Percentiles rank a stretch among this genome's conserved stretches.
Evolutionary conservation across 37 sponge, comb jelly and placozoan genomes (phyloP).

Genomic region (Spongia lamella): DNA sequence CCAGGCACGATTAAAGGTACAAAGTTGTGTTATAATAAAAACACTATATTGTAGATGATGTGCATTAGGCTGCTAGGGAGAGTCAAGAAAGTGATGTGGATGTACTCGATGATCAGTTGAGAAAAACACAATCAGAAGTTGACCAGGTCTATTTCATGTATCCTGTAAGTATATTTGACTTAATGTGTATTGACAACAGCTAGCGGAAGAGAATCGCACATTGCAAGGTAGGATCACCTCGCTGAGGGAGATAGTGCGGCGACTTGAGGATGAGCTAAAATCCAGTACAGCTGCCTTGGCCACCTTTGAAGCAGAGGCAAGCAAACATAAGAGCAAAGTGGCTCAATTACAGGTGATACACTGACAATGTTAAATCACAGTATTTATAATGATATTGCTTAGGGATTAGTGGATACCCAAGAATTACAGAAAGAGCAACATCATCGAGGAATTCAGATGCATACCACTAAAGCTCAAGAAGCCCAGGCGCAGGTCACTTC

Average conservation of each 20-base stretch:
- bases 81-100: conserved; percentile 38
- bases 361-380: neutral
- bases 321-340: neutral
- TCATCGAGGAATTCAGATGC: conserved; percentile 32
- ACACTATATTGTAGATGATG: conserved; percentile 4
- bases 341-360: neutral
- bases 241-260: conserved; percentile 50
- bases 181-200: conserved; percentile 6
- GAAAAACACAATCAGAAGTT: conserved; percentile 53
- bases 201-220: conserved; percentile 41
- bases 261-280: conserved; percentile 69
- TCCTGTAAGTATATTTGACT: neutral
- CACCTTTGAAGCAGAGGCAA: conserved; percentile 36
- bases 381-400: conserved; percentile 27
- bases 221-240: conserved; percentile 31
- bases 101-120: conserved; percentile 56
- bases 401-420: conserved; percentile 46
- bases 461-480: conserved; percentile 29
- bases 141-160: conserved; percentile 43
- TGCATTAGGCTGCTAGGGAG: conserved; percentile 22
- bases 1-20: conserved; percentile 32
- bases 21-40: neutral
- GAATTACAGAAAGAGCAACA: conserved; percentile 30
- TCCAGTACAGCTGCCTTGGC: conserved; percentile 46
- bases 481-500: conserved; percentile 22